Conservation (phyloP, 1,140 invertebrate genomes). For the Drosophila grimshawi region DNA sequence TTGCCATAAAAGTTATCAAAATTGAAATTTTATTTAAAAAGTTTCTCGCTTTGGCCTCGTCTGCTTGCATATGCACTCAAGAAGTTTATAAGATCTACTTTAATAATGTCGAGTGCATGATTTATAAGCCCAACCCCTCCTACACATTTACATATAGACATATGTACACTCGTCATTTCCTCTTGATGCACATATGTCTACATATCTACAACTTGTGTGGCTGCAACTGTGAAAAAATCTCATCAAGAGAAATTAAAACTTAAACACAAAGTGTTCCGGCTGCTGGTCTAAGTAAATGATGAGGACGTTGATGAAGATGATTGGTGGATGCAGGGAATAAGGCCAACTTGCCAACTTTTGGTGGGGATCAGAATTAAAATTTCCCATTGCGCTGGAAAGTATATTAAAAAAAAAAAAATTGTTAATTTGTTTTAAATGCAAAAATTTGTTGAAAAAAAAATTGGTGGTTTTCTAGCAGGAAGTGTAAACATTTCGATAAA, state of each 20-base stretch:
- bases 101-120: slow-evolving; percentile 82
- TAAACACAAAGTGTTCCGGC: slow-evolving; percentile 58
- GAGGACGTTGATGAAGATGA: slow-evolving; percentile 31
- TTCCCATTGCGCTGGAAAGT: too few species aligned
- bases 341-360: too few species aligned
- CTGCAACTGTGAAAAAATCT: slow-evolving; percentile 48
- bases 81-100: slow-evolving; percentile 79
- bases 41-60: slow-evolving; percentile 43
- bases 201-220: slow-evolving; percentile 7
- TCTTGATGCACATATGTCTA: too few species aligned
- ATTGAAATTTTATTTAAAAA: slow-evolving; percentile 73
- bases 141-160: too few species aligned
- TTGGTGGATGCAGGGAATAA: background rate
- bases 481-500: too few species aligned
- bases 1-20: slow-evolving; percentile 72
- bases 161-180: background rate
- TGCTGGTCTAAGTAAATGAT: slow-evolving; percentile 40
- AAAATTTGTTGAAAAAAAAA: too few species aligned
- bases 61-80: slow-evolving; percentile 56
- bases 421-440: too few species aligned
- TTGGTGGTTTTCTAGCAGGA: too few species aligned
- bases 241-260: slow-evolving; percentile 80
- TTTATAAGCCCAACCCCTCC: slow-evolving; percentile 38
- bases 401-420: too few species aligned
- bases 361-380: too few species aligned